A percentile compares a stretch with the other conserved stretches of the same genome.
Conservation (phyloP, 2,113 vertebrate species). For the Pollimyrus isidori region DNA sequence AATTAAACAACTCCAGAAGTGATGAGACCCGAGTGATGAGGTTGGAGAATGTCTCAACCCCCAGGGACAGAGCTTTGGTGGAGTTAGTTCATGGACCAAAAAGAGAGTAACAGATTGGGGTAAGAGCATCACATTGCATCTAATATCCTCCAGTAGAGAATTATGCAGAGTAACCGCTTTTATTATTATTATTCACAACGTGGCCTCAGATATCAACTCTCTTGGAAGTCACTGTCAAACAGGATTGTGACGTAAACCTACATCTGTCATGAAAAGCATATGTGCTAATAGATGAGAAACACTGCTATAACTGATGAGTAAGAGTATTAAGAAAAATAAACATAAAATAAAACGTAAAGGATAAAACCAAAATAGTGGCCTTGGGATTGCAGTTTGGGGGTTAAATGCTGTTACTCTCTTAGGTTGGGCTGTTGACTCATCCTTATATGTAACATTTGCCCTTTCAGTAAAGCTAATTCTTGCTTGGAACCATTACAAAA, state of each 20-base stretch:
- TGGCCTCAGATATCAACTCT: not conserved
- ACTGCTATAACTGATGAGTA: not conserved
- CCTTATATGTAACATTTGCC: conserved; percentile 26
- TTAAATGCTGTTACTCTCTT: conserved; percentile 30
- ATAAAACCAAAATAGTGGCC: not conserved
- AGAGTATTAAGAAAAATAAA: conserved; percentile 1
- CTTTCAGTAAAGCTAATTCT: conserved; percentile 31
- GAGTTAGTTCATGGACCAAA: not conserved
- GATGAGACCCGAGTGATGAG: not conserved
- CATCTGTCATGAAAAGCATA: not conserved
- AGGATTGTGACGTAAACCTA: not conserved
- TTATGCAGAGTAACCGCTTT: not conserved
- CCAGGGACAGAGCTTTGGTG: not conserved
- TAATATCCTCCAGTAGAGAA: not conserved
- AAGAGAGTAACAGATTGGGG: not conserved
- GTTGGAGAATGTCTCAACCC: not conserved
- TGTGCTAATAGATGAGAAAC: not conserved
- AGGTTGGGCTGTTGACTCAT: conserved; percentile 34
- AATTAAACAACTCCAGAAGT: not conserved
- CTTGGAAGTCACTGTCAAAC: not conserved
- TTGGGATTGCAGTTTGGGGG: conserved; percentile 32
- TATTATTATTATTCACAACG: not conserved
- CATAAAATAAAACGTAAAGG: not conserved
- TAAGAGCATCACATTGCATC: not conserved
- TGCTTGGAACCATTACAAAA: conserved; percentile 12